A percentile compares a stretch with the other conserved stretches of the same genome.
These are phyloP conservation scores for Diabrotica virgifera DNA, from an alignment of 1,140 invertebrate genomes.

Conservation along the genomic window DNA sequence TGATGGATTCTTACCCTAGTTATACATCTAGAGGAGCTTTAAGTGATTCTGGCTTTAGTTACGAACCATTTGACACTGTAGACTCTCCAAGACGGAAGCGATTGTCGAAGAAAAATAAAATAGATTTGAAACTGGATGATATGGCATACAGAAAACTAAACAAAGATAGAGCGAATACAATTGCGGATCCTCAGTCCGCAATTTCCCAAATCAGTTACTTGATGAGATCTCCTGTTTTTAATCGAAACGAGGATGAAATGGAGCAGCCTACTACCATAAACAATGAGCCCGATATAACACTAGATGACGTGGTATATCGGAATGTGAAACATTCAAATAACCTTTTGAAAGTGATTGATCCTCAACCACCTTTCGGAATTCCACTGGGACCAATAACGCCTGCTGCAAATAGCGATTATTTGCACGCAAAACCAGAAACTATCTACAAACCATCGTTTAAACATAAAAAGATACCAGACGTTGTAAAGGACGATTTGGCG, in stretches of 20 bases:
- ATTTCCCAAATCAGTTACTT: slow-evolving; percentile 69
- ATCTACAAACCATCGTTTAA: slow-evolving; percentile 60
- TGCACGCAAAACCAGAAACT: slow-evolving; percentile 68
- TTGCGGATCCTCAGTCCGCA: slow-evolving; percentile 55
- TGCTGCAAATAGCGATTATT: slow-evolving; percentile 75
- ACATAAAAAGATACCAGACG: slow-evolving; percentile 69
- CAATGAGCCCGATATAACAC: slow-evolving; percentile 74
- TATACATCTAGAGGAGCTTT: slow-evolving; percentile 32
- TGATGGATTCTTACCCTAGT: slow-evolving; percentile 26
- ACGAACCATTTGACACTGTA: slow-evolving; percentile 41
- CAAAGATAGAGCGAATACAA: slow-evolving; percentile 54
- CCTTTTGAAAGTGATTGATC: slow-evolving; percentile 67
- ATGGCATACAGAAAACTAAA: slow-evolving; percentile 75
- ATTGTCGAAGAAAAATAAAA: slow-evolving; percentile 48
- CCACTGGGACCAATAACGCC: slow-evolving; percentile 75
- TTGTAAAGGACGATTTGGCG: slow-evolving; percentile 83
- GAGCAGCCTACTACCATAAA: slow-evolving; percentile 59
- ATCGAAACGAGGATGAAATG: slow-evolving; percentile 49
- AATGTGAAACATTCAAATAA: slow-evolving; percentile 74
- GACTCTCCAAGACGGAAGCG: slow-evolving; percentile 37
- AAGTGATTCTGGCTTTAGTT: slow-evolving; percentile 45
- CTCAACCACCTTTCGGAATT: slow-evolving; percentile 86
- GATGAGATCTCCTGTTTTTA: slow-evolving; percentile 64
- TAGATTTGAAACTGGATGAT: slow-evolving; percentile 70
- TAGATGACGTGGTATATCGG: slow-evolving; percentile 80